Percentiles rank a stretch among this genome's conserved stretches.
Conservation (phyloP, 2,888 invertebrate species). For the Imbricaverruca yamaguchii region DNA sequence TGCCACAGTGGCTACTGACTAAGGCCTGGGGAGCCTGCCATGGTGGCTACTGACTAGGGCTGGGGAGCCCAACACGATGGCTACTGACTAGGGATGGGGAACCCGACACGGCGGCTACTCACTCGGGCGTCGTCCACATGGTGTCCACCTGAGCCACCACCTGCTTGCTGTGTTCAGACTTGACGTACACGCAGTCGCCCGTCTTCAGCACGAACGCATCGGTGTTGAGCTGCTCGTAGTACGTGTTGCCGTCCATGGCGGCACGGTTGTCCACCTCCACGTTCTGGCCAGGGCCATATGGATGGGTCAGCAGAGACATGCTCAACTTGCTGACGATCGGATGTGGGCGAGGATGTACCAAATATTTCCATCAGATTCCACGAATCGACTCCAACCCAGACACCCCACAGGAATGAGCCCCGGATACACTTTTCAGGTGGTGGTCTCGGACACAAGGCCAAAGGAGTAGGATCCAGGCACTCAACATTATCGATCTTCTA, state of each 20-base stretch:
- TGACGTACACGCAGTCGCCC: conserved; percentile 92
- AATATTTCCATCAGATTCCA: not conserved
- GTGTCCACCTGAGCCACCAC: conserved; percentile 87
- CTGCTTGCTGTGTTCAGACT: conserved; percentile 80
- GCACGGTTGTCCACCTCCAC: not conserved
- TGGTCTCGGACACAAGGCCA: no score
- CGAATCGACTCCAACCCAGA: no score
- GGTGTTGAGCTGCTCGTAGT: conserved; percentile 88
- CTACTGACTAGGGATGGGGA: no score
- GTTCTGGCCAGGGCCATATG: not conserved
- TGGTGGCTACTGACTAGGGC: no score
- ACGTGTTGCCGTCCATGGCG: conserved; percentile 51
- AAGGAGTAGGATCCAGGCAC: no score
- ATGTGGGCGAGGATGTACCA: not conserved
- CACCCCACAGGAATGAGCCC: no score
- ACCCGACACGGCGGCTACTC: conserved; percentile 42
- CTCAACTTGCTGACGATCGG: not conserved
- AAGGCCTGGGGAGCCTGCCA: no score
- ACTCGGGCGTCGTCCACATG: conserved; percentile 89
- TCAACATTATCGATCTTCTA: no score
- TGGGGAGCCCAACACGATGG: no score
- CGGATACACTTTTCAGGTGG: no score
- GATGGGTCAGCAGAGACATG: no score
- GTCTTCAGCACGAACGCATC: conserved; percentile 74
- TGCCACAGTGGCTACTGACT: no score